phyloP scores from a whole-genome alignment of 2,113 vertebrate genomes.

The Festucalex cinctus region DNA sequence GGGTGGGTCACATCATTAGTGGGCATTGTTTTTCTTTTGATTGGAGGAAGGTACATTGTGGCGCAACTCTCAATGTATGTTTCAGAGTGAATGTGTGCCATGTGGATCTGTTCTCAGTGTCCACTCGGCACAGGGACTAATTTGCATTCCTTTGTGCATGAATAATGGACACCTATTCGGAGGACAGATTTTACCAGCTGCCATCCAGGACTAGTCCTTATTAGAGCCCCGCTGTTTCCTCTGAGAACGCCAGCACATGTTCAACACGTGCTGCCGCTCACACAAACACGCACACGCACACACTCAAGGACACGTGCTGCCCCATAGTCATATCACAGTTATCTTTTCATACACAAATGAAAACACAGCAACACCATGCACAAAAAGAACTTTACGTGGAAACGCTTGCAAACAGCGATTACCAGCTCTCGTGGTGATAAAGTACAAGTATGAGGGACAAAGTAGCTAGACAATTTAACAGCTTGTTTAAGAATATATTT shows the following conservation, averaged over 20 bases:
- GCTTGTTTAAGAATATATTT: background rate
- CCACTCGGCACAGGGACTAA: constrained; percentile 91
- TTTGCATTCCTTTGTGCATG: constrained; percentile 98
- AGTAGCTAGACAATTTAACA: constrained; percentile 6
- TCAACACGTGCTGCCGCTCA: constrained; percentile 77
- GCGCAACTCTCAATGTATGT: constrained; percentile 72
- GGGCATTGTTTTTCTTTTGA: constrained; percentile 65
- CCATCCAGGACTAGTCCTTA: constrained; percentile 93
- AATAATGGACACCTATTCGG: constrained; percentile 97
- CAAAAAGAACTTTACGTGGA: constrained; percentile 41
- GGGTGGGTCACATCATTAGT: constrained; percentile 62
- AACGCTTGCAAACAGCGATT: constrained; percentile 37
- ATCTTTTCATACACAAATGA: constrained; percentile 63
- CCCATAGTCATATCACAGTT: constrained; percentile 34
- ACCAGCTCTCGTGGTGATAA: constrained; percentile 31
- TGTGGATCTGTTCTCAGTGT: constrained; percentile 98
- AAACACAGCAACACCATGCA: constrained; percentile 53
- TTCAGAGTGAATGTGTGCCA: constrained; percentile 77
- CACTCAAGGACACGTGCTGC: constrained; percentile 56
- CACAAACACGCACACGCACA: constrained; percentile 38
- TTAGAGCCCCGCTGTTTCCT: constrained; percentile 92
- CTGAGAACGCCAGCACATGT: constrained; percentile 99
- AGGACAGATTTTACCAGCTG: constrained; percentile 98
- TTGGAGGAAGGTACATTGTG: constrained; percentile 57
- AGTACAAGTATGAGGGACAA: constrained; percentile 31